Evolutionary conservation across 2,113 vertebrate species (phyloP).

Genomic region (Pangasianodon gigas): DNA sequence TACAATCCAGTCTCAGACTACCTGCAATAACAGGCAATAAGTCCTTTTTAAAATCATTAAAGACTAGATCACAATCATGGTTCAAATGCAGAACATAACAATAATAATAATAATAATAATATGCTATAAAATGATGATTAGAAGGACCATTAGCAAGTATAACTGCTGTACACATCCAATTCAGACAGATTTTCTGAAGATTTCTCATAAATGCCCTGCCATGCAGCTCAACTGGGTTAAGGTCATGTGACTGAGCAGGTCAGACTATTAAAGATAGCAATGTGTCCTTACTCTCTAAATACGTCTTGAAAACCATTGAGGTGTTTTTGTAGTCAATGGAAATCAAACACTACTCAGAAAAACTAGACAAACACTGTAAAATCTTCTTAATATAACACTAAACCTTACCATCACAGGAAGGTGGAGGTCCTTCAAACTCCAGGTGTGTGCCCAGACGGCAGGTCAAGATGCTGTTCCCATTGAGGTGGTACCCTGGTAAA

Average conservation of each 20-base stretch:
- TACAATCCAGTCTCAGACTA: too few species aligned
- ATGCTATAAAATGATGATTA: not conserved
- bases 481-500: conserved; percentile 88
- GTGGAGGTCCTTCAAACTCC: conserved; percentile 90
- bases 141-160: not conserved
- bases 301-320: not conserved
- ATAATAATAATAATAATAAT: not conserved
- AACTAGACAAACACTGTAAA: not conserved
- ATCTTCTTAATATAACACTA: not conserved
- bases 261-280: not conserved
- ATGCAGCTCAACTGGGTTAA: not conserved
- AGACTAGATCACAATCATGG: not conserved
- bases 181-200: not conserved
- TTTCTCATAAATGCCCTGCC: not conserved
- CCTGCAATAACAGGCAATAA: not conserved
- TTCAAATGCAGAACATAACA: not conserved
- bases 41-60: not conserved
- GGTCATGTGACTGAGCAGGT: not conserved
- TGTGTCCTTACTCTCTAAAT: not conserved
- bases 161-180: not conserved
- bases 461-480: conserved; percentile 87
- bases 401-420: conserved; percentile 88
- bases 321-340: not conserved
- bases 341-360: not conserved
- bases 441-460: conserved; percentile 87